Evolutionary conservation across 2,113 vertebrate species (phyloP), one percentile per base, ranked within the genome.

Genomic region (Stercorarius parasiticus): DNA sequence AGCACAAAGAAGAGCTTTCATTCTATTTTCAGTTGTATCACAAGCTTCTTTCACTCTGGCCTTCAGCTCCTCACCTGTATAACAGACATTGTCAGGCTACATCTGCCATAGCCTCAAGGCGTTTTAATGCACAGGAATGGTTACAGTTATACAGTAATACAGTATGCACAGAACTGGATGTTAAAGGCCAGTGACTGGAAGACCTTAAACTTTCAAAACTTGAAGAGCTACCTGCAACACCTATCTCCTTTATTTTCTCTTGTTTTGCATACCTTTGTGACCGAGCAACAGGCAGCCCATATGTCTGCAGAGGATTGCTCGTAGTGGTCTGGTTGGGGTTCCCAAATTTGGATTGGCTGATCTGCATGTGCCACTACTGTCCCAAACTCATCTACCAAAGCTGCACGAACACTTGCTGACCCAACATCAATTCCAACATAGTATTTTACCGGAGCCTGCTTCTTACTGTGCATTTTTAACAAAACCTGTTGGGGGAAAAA

Each of bases 361-460:
- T 99, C 98, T 17, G 98, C 98, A 0, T 98, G 98, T 69, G 96
- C 97, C 90, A 96, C 87, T 71, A 99, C 92, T 2, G 81, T 79
- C 3, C 99, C 99, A 14, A 64, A 70, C 13, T 90, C 97, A 7
- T 99, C 99, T 65, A 99, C 99, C 91, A 99, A 98, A 5, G 99
- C 99, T 0, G 99, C 99, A 1, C 99, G 98, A 29, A 99, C 99
- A 16, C 99, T 99, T 76, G 97, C 98, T 2, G 99, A 99, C 55
- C 99, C 99, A 88, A 99, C 99, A 2, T 99, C 99, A 79, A 99
- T 98, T 3, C 99, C 99, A 38, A 99, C 97, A 1, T 99, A 99
- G 92, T 97, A 99, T 4, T 94, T 73, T 38, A 56, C 40, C 47
- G 64, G 70, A 82, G 69, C 15, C 73, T 91, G 66, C 64, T 96